Base-by-base conservation (phyloP, 1,140 invertebrate species). In the Daktulosphaira vitifoliae region DNA sequence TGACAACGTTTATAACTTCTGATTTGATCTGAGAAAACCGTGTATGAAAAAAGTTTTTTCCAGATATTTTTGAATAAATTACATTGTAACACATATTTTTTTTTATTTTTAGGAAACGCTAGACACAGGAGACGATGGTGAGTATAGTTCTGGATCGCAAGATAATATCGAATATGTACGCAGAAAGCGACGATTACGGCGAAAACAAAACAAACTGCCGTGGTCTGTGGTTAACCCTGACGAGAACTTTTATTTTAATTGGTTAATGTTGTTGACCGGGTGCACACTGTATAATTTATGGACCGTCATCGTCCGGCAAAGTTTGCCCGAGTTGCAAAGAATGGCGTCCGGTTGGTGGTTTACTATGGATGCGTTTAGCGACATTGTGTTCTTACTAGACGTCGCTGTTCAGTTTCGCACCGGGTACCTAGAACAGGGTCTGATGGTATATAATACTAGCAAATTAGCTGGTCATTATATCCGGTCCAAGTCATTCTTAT, bases 211-310 rank as follows among this genome's bases (percentile, higher is more conserved):
- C 69, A 75, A 73, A 51, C 84, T 84, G 50, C 85, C 87, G n/a
- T 78, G 82, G 23, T 85, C 84, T n/a, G 92, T 96, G 20, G 86
- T 96, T 66, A 94, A 96, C 76, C 92, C 93, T 0, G 92, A 96
- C 76, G 90, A 92, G 69, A 94, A 92, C 73, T 90, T 93, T 74
- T 93, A 93, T 78, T 96, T 94, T 77, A 90, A 92, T 73, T 97
- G 93, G 94, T 79, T 96, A 66, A 86, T 91, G 79, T 72, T 94
- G 22, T 78, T 96, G 66, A 93, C 92, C 16, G 73, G 85, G 51
- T 92, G 90, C 73, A 89, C 96, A 68, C 81, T 96, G 23, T 96
- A 97, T 77, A 96, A 97, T 77, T 78, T 94, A 23, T 97, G 94
- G 94, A 92, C 92, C 9, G 79, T 93, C 26, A 96, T 97, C 69